phyloP scores from a whole-genome alignment of 2,888 invertebrate species.

The Deilephila elpenor region DNA sequence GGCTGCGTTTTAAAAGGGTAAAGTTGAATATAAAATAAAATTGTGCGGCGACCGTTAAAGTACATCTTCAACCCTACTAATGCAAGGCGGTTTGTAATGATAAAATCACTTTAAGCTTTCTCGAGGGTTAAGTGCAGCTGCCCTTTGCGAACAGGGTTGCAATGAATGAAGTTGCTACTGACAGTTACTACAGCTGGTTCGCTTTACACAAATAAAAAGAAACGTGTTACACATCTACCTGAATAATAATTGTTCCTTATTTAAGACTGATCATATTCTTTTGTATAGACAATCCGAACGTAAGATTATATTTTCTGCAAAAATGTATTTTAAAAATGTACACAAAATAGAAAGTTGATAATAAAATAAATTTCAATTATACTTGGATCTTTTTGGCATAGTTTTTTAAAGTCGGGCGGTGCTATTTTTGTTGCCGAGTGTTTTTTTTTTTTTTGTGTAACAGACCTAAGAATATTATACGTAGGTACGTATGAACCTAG shows the following conservation, averaged over 20 bases:
- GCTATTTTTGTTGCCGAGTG: too few species aligned
- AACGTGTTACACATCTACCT: too few species aligned
- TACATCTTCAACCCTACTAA: conserved; percentile 22
- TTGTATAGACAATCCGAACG: too few species aligned
- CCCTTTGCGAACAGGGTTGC: conserved; percentile 50
- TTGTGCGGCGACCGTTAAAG: conserved; percentile 6
- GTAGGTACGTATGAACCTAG: too few species aligned
- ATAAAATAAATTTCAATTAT: too few species aligned
- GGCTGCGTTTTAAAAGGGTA: conserved; percentile 14
- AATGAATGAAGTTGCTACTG: conserved; percentile 33
- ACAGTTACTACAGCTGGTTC: conserved; percentile 27
- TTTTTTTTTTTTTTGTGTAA: too few species aligned
- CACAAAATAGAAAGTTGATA: too few species aligned
- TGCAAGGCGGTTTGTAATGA: conserved; percentile 5
- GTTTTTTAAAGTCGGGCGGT: too few species aligned
- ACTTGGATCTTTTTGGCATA: too few species aligned
- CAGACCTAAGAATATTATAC: too few species aligned
- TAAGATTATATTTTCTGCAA: too few species aligned
- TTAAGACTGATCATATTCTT: background rate
- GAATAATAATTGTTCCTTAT: background rate
- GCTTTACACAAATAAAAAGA: background rate
- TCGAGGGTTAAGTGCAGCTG: conserved; percentile 60
- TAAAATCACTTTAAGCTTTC: conserved; percentile 30
- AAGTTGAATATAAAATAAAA: conserved; percentile 7
- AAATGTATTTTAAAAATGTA: too few species aligned